Conservation (phyloP, 1,140 invertebrate species). For the Sesamia nonagrioides region DNA sequence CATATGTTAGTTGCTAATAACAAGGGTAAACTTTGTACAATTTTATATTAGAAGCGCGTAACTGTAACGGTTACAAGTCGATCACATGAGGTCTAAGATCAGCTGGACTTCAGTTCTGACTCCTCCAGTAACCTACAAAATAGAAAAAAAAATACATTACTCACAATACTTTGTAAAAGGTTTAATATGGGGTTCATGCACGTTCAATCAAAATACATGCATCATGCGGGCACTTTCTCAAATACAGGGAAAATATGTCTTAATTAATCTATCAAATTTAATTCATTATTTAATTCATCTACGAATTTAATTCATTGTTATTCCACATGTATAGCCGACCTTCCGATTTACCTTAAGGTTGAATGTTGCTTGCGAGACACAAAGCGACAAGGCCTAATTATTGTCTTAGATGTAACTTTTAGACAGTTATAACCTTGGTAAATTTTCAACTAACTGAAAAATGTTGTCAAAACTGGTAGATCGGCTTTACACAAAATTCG, state of each 20-base stretch:
- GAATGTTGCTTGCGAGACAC: no score
- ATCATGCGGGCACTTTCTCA: conserved; percentile 8
- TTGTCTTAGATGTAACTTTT: no score
- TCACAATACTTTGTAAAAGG: background rate
- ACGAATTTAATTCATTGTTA: background rate
- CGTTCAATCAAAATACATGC: conserved; percentile 16
- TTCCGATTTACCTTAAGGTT: no score
- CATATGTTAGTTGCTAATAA: conserved; percentile 33
- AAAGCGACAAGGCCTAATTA: no score
- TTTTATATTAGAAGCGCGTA: conserved; percentile 46
- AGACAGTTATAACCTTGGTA: no score
- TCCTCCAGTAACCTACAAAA: conserved; percentile 66
- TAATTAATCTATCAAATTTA: background rate
- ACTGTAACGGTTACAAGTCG: conserved; percentile 33
- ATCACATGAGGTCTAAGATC: conserved; percentile 46
- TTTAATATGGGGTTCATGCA: conserved; percentile 7
- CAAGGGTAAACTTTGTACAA: conserved; percentile 38
- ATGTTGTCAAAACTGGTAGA: no score
- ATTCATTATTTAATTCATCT: background rate
- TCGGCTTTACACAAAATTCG: background rate
- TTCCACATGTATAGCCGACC: background rate
- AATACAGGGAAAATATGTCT: background rate
- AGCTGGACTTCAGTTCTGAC: conserved; percentile 61
- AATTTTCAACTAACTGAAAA: no score
- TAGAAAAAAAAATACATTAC: conserved; percentile 46